Evolutionary conservation across 2,113 vertebrate species (phyloP).

Genomic region (Pygoscelis adeliae): DNA sequence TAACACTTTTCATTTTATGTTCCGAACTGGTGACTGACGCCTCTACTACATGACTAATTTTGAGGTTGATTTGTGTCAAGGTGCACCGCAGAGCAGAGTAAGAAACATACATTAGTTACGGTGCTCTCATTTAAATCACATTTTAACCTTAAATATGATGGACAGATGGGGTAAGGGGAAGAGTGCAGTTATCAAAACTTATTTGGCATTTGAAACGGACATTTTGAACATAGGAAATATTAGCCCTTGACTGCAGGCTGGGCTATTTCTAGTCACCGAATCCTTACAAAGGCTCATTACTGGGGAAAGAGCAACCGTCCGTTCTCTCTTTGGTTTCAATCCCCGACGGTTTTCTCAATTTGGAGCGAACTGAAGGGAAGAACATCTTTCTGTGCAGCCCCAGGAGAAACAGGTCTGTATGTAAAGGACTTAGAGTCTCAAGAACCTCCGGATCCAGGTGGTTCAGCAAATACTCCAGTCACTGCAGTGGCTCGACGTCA

Average conservation of each 20-base stretch:
- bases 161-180: not conserved
- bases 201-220: not conserved
- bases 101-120: not conserved
- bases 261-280: not conserved
- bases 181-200: not conserved
- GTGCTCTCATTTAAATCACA: not conserved
- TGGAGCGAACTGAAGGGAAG: not conserved
- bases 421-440: not conserved
- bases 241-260: not conserved
- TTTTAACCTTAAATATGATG: not conserved
- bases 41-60: not conserved
- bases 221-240: not conserved
- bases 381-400: not conserved
- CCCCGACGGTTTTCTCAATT: not conserved
- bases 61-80: not conserved
- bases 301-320: not conserved
- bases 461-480: not conserved
- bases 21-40: not conserved
- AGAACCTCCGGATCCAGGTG: not conserved
- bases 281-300: not conserved
- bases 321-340: not conserved
- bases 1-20: not conserved
- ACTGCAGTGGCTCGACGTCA: not conserved
- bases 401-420: not conserved
- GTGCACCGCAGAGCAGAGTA: not conserved